A percentile compares a stretch with the other conserved stretches of the same genome.
These are phyloP conservation scores for Heliconius ismenius DNA, from an alignment of 2,888 invertebrate genomes.

Conservation along the genomic window DNA sequence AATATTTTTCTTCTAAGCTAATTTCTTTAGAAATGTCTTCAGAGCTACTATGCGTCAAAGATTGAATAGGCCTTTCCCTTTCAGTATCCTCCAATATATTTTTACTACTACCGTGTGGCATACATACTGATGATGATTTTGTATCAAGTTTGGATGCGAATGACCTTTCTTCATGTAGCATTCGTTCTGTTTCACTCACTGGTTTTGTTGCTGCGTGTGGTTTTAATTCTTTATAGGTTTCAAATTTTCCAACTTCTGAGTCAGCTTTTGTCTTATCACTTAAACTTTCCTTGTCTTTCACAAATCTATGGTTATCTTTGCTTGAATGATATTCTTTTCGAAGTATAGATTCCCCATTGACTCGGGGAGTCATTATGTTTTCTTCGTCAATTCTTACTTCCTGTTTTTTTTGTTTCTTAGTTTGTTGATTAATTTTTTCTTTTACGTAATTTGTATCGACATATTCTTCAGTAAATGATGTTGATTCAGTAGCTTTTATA, in stretches of 20 bases:
- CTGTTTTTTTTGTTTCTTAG: constrained; percentile 18
- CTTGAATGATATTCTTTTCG: constrained; percentile 9
- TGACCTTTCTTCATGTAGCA: constrained; percentile 52
- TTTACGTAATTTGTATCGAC: constrained; percentile 31
- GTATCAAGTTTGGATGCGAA: constrained; percentile 46
- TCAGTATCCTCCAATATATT: constrained; percentile 50
- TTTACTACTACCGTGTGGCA: constrained; percentile 29
- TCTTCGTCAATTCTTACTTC: constrained; percentile 48
- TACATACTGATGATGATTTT: constrained; percentile 42
- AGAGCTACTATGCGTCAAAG: constrained; percentile 63
- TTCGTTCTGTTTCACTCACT: constrained; percentile 52
- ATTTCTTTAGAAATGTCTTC: constrained; percentile 73
- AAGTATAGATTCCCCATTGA: constrained; percentile 37
- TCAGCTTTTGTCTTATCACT: constrained; percentile 46
- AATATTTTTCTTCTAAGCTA: constrained; percentile 75
- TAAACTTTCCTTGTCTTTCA: constrained; percentile 41
- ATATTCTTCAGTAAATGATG: constrained; percentile 47
- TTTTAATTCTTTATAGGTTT: constrained; percentile 43
- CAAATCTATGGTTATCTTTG: neutral
- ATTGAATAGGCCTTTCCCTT: constrained; percentile 52
- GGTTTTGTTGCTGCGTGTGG: constrained; percentile 46
- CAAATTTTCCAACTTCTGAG: constrained; percentile 48
- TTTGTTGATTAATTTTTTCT: constrained; percentile 29
- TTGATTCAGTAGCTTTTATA: constrained; percentile 51
- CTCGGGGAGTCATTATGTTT: constrained; percentile 36